Percentiles rank a stretch among this genome's conserved stretches.
Evolutionary conservation across 2,888 invertebrate genomes (phyloP).

Genomic region (Polietes domitor): DNA sequence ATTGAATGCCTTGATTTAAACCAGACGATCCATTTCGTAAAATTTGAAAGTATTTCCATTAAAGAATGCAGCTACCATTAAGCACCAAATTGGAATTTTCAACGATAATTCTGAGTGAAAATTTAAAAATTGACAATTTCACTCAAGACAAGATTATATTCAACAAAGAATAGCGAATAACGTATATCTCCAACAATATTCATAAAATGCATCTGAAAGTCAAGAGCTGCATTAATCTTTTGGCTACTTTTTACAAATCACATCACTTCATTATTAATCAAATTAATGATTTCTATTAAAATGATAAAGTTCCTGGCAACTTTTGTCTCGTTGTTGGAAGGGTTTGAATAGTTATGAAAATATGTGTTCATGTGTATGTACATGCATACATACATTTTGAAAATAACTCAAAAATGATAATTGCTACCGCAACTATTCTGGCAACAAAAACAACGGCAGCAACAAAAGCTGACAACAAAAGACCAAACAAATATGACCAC

Average conservation of each 20-base stretch:
- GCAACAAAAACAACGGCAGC: neutral
- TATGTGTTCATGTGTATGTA: too few species aligned
- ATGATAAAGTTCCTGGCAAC: conserved; percentile 15
- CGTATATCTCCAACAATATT: too few species aligned
- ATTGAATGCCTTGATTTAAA: too few species aligned
- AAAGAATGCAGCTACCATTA: too few species aligned
- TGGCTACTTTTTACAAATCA: neutral
- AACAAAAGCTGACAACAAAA: conserved; percentile 24
- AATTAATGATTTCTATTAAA: conserved; percentile 38
- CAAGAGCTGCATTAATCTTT: neutral
- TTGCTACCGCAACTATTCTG: conserved; percentile 42
- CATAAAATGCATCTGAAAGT: conserved; percentile 13
- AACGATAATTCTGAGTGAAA: too few species aligned
- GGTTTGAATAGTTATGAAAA: neutral
- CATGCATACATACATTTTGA: too few species aligned
- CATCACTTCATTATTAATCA: conserved; percentile 16
- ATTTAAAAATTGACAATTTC: too few species aligned
- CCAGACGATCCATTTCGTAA: too few species aligned
- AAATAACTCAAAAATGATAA: conserved; percentile 40
- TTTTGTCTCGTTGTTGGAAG: neutral
- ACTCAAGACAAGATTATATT: too few species aligned
- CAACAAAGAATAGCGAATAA: too few species aligned
- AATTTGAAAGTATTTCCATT: too few species aligned
- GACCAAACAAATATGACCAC: conserved; percentile 9
- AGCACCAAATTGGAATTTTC: too few species aligned